Conservation (phyloP, 2,888 invertebrate species). For the Agriopis marginaria region DNA sequence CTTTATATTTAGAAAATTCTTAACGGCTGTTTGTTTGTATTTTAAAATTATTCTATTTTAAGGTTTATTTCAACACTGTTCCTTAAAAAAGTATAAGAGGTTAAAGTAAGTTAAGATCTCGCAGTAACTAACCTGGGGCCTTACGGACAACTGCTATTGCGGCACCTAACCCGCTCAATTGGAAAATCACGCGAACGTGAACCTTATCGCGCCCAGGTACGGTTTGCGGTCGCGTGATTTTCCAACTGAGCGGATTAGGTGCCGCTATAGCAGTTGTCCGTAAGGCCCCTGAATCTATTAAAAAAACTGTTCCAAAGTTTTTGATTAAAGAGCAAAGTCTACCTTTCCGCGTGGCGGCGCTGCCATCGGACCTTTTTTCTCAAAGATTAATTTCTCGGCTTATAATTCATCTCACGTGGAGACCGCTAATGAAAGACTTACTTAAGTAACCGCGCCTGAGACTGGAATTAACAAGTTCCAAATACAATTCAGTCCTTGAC, state of each 20-base stretch:
- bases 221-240: no score
- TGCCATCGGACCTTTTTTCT: conserved; percentile 29
- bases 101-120: neutral
- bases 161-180: no score
- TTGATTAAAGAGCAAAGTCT: conserved; percentile 29
- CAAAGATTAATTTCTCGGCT: conserved; percentile 64
- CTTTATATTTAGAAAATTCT: neutral
- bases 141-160: no score
- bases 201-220: no score
- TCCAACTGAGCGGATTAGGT: no score
- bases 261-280: no score
- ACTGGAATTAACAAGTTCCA: conserved; percentile 82
- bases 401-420: conserved; percentile 80
- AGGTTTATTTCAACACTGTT: neutral
- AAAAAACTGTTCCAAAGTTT: conserved; percentile 25
- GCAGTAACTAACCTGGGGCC: no score
- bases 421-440: conserved; percentile 83
- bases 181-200: no score
- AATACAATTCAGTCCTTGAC: conserved; percentile 82
- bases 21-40: neutral
- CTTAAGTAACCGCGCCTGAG: conserved; percentile 78
- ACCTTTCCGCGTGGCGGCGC: conserved; percentile 15
- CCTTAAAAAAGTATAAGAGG: neutral
- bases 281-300: no score
- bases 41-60: neutral